Base-by-base conservation (phyloP, 2,113 vertebrate species). In the Cyanistes caeruleus region DNA sequence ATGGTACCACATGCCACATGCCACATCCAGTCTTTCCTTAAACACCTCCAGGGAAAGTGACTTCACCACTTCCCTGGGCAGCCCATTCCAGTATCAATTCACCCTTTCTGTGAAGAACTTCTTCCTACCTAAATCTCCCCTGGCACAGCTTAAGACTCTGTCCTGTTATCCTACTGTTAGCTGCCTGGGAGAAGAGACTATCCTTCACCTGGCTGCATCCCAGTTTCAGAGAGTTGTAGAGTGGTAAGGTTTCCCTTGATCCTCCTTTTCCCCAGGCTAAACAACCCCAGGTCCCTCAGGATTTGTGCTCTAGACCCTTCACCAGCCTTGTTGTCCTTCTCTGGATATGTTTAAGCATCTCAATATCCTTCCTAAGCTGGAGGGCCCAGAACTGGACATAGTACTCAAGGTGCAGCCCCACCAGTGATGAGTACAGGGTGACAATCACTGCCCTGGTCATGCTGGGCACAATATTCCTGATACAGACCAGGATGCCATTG, bases 381-480 rank as follows among this genome's bases (percentile, higher is more conserved):
- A 22, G 13, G 28, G 3, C 5, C 5, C 37, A 33, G 46, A 44
- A 27, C 14, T 59, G 53, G 18, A 37, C 46, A 44, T 9, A 51
- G 27, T 0, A 44, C 11, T 37, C 21, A 51, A 43, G 11, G 25
- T 31, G 21, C 1, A 3, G 0, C 31, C 62, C 58, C 31, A 51
- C 7, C 37, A 31, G 25, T 15, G 25, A 21, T 0, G 0, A 76
- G 37, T 15, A 37, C 44, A 44, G 5, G 9, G 37, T 1, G 6
- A 35, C 5, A 15, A 11, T 43, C 14, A 5, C 44, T 68, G 27
- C 11, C 31, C 21, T 52, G 21, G 3, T 43, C 35, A 31, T 35
- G 13, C 52, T 76, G 44, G 72, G 11, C 44, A 76, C 37, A 37
- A 14, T 37, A 4, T 22, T 76, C 21, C 44, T 33, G 37, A 18